A percentile compares a stretch with the other conserved stretches of the same genome.
These are phyloP conservation scores for Corythornis vintsioides DNA, from an alignment of 2,113 vertebrate species.

Conservation along the genomic window DNA sequence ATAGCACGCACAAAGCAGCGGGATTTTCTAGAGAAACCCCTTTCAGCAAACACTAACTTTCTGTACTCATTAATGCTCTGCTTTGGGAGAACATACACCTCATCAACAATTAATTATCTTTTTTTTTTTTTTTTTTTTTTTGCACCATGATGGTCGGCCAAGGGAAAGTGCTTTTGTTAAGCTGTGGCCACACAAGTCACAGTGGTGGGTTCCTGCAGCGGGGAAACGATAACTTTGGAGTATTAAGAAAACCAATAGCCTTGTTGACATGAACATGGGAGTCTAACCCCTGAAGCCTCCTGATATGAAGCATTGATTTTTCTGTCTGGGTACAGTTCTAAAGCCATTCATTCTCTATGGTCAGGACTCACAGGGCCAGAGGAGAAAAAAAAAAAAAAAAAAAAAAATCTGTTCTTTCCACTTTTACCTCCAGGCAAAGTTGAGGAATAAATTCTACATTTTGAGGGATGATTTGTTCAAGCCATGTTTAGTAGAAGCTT, in stretches of 20 bases:
- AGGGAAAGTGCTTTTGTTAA: conserved; percentile 90
- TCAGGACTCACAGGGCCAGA: conserved; percentile 86
- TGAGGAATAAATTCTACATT: conserved; percentile 86
- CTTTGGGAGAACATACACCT: conserved; percentile 69
- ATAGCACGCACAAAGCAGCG: background rate
- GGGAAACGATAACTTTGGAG: conserved; percentile 96
- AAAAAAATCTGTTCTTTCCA: conserved; percentile 79
- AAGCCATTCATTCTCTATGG: conserved; percentile 98
- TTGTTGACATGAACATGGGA: conserved; percentile 99
- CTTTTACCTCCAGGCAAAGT: conserved; percentile 89
- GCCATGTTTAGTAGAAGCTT: conserved; percentile 79
- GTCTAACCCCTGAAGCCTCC: conserved; percentile 98
- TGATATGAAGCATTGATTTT: conserved; percentile 99
- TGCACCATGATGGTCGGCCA: conserved; percentile 72
- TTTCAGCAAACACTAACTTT: conserved; percentile 3
- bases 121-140: conserved; percentile 16
- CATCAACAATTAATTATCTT: conserved; percentile 77
- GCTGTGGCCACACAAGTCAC: conserved; percentile 93
- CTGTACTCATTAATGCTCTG: background rate
- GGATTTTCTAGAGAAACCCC: background rate
- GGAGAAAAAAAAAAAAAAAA: conserved; percentile 49
- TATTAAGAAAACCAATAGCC: conserved; percentile 99
- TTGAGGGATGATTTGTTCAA: conserved; percentile 85
- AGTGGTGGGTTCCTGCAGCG: conserved; percentile 81
- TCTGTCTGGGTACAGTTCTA: conserved; percentile 91